Conservation (phyloP, 2,888 invertebrate genomes). For the Torymus tubicola region DNA sequence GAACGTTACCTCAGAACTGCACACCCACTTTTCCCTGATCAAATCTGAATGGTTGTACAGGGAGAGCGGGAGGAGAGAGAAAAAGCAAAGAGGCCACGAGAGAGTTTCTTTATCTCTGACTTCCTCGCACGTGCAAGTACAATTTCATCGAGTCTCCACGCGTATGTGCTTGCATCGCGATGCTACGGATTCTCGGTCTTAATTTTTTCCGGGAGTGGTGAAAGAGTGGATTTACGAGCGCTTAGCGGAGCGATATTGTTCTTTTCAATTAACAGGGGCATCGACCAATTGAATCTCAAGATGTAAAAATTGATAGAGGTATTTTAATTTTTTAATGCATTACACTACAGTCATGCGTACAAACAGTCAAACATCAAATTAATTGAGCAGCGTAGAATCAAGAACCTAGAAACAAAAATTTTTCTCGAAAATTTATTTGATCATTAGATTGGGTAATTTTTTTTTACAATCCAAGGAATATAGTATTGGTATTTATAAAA, state of each 20-base stretch:
- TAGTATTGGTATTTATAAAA: too few species aligned
- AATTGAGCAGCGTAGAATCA: too few species aligned
- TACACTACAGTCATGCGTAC: too few species aligned
- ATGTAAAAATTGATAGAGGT: neutral
- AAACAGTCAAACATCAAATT: too few species aligned
- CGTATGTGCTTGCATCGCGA: neutral
- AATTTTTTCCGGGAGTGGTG: neutral
- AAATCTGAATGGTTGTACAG: neutral
- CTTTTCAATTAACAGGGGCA: slow-evolving; percentile 31
- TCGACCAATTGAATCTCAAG: neutral
- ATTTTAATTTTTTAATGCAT: neutral
- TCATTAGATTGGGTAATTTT: too few species aligned
- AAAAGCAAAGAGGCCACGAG: too few species aligned
- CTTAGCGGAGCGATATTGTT: neutral
- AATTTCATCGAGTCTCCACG: slow-evolving; percentile 35
- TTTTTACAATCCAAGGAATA: too few species aligned
- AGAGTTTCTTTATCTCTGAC: neutral
- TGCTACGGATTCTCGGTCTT: neutral
- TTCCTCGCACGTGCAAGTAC: neutral
- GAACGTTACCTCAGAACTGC: slow-evolving; percentile 60
- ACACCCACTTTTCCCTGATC: slow-evolving; percentile 48
- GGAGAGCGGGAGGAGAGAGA: too few species aligned
- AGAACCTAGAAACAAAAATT: too few species aligned
- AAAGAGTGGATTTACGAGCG: neutral
- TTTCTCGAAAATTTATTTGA: too few species aligned